Percentiles rank a stretch among this genome's conserved stretches.
phyloP scores from a whole-genome alignment of 1,140 invertebrate species.

The Drosophila oshimai region DNA sequence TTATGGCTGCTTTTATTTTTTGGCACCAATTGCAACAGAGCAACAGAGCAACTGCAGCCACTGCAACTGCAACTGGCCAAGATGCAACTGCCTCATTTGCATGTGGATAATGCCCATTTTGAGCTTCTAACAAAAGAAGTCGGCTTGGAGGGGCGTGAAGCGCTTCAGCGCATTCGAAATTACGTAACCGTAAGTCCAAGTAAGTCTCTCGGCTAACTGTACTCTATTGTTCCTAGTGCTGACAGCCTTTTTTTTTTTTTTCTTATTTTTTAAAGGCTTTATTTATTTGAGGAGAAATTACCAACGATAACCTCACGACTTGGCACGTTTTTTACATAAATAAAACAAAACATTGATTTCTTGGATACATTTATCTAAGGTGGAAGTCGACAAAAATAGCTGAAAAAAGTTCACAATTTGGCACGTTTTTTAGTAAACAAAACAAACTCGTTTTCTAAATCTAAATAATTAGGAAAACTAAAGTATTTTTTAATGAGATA shows the following conservation, averaged over 20 bases:
- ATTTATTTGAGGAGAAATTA: too few species aligned
- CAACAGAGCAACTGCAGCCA: too few species aligned
- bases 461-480: too few species aligned
- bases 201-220: constrained; percentile 40
- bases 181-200: constrained; percentile 50
- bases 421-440: too few species aligned
- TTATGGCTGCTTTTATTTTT: neutral
- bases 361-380: too few species aligned
- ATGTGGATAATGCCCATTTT: constrained; percentile 53
- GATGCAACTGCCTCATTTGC: constrained; percentile 47
- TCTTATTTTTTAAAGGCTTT: neutral
- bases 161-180: constrained; percentile 67
- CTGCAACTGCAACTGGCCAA: constrained; percentile 29
- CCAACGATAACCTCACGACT: neutral
- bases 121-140: constrained; percentile 50
- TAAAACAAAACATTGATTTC: neutral
- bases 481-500: too few species aligned
- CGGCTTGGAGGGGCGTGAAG: constrained; percentile 34
- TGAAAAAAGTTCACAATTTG: neutral
- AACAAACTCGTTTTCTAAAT: too few species aligned
- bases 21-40: constrained; percentile 11
- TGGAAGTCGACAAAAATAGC: too few species aligned
- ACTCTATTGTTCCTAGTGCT: constrained; percentile 9
- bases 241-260: neutral
- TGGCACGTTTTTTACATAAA: neutral